Conservation (phyloP, 2,113 vertebrate species). For the Shinisaurus crocodilurus region DNA sequence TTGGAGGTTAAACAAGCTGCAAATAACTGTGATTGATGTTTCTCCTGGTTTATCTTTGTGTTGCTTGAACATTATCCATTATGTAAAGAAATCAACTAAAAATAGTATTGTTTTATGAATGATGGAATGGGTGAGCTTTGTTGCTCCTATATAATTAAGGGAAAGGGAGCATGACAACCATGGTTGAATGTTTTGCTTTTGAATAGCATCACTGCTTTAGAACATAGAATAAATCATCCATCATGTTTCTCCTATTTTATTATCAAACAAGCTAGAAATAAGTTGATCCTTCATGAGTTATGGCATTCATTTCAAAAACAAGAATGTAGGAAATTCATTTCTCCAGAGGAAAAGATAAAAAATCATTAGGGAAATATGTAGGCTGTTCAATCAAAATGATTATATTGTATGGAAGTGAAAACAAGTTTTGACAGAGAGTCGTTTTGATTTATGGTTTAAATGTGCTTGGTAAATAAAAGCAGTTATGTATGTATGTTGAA, state of each 20-base stretch:
- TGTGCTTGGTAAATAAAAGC: slow-evolving; percentile 51
- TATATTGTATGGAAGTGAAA: slow-evolving; percentile 55
- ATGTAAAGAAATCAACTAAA: slow-evolving; percentile 41
- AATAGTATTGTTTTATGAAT: slow-evolving; percentile 45
- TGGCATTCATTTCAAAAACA: slow-evolving; percentile 61
- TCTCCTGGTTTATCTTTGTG: slow-evolving; percentile 6
- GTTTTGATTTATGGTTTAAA: slow-evolving; percentile 69
- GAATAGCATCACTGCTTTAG: slow-evolving; percentile 23
- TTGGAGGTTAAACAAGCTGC: neutral
- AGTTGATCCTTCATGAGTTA: slow-evolving; percentile 61
- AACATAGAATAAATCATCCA: slow-evolving; percentile 64
- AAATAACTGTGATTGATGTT: slow-evolving; percentile 6
- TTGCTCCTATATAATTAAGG: slow-evolving; percentile 57
- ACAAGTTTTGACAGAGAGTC: slow-evolving; percentile 48
- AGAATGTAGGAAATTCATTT: slow-evolving; percentile 54
- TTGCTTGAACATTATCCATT: slow-evolving; percentile 3
- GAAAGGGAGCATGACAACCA: slow-evolving; percentile 39
- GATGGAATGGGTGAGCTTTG: slow-evolving; percentile 45
- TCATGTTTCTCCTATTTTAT: slow-evolving; percentile 61
- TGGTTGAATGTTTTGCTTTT: slow-evolving; percentile 33
- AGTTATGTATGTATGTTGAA: slow-evolving; percentile 50
- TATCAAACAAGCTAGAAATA: slow-evolving; percentile 58
- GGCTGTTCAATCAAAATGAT: slow-evolving; percentile 64
- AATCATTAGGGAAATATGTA: slow-evolving; percentile 66
- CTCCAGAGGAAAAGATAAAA: slow-evolving; percentile 63